phyloP scores from a whole-genome alignment of 2,888 invertebrate species.

The Eubasilissa splendida region DNA sequence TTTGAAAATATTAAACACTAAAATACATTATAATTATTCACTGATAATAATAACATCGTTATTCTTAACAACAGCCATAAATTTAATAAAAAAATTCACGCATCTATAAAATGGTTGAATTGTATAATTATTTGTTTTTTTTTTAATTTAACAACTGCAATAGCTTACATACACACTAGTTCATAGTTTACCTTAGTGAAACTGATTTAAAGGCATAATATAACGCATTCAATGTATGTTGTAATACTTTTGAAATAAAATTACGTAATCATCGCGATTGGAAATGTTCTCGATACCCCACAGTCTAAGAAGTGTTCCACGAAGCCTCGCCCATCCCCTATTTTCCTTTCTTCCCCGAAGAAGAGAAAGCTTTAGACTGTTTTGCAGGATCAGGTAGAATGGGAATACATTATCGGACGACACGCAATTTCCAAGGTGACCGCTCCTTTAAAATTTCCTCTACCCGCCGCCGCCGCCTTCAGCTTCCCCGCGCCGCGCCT shows the following conservation, averaged over 20 bases:
- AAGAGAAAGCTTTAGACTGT: background rate
- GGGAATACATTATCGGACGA: slow-evolving; percentile 20
- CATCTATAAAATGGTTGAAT: too few relatives aligned
- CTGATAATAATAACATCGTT: too few relatives aligned
- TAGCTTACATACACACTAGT: too few relatives aligned
- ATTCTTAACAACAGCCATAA: too few relatives aligned
- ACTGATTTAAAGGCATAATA: too few relatives aligned
- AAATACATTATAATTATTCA: too few relatives aligned
- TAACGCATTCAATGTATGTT: too few relatives aligned
- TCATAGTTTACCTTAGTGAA: too few relatives aligned
- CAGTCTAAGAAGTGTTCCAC: slow-evolving; percentile 3
- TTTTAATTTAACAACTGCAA: too few relatives aligned
- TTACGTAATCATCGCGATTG: background rate
- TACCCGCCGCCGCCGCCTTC: background rate
- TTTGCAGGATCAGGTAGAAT: slow-evolving; percentile 8
- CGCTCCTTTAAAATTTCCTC: slow-evolving; percentile 21
- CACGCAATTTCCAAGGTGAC: slow-evolving; percentile 27
- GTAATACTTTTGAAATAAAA: background rate
- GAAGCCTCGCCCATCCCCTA: background rate
- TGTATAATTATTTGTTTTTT: too few relatives aligned
- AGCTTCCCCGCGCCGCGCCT: background rate
- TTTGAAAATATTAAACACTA: too few relatives aligned
- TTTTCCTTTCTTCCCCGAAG: slow-evolving; percentile 2
- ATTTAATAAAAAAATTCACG: too few relatives aligned
- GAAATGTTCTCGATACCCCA: background rate